Percentiles rank a stretch among this genome's conserved stretches.
phyloP scores from a whole-genome alignment of 1,140 invertebrate genomes.

The Dendroctonus ponderosae region DNA sequence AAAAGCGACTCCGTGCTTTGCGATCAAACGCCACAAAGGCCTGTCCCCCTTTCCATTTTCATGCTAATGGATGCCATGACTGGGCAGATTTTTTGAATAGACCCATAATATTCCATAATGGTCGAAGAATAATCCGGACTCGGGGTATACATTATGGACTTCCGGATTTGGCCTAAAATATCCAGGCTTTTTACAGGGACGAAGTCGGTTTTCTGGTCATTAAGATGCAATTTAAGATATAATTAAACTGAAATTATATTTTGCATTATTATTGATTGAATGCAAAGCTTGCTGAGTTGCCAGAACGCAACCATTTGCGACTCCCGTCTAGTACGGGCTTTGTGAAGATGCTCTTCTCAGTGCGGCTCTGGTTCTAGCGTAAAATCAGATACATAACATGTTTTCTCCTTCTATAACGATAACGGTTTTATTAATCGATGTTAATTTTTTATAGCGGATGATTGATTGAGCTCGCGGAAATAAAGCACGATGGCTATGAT shows the following conservation, averaged over 20 bases:
- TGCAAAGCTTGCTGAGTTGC: too few species aligned
- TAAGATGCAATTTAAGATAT: too few species aligned
- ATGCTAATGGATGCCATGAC: constrained; percentile 30
- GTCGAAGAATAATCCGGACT: constrained; percentile 13
- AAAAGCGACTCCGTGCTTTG: constrained; percentile 1
- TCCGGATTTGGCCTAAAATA: constrained; percentile 16
- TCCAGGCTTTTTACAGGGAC: neutral
- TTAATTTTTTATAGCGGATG: constrained; percentile 23
- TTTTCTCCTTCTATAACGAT: constrained; percentile 8
- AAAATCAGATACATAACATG: constrained; percentile 16
- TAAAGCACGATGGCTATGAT: constrained; percentile 16
- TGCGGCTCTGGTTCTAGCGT: neutral
- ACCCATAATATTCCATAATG: constrained; percentile 27
- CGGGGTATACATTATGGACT: constrained; percentile 19
- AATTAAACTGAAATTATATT: too few species aligned
- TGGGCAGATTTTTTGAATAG: constrained; percentile 29
- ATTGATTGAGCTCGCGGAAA: constrained; percentile 16
- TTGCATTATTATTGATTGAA: too few species aligned
- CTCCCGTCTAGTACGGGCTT: too few species aligned
- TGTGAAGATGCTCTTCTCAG: neutral
- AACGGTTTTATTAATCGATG: constrained; percentile 22
- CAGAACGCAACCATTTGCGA: too few species aligned
- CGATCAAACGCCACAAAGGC: constrained; percentile 9
- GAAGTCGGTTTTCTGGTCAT: too few species aligned
- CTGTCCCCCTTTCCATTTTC: constrained; percentile 24